Evolutionary conservation across 2,113 vertebrate genomes (phyloP).

Genomic region (Nycticebus coucang): DNA sequence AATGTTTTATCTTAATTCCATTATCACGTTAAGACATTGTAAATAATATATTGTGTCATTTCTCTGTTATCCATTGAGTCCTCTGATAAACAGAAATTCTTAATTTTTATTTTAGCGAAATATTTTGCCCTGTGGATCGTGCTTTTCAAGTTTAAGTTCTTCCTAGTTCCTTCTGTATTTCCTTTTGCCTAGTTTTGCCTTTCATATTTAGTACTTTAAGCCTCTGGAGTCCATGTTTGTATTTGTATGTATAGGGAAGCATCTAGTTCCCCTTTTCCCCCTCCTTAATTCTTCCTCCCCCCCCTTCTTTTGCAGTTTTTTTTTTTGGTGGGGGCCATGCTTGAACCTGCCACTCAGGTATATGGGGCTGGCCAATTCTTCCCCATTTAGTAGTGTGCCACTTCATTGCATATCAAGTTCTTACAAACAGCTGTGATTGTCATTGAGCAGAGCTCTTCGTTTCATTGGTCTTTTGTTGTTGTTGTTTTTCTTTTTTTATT

Average conservation of each 20-base stretch:
- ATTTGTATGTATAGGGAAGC: neutral
- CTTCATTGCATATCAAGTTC: neutral
- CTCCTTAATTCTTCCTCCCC: neutral
- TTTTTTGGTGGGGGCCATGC: no score
- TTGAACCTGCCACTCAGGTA: no score
- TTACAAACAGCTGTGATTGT: neutral
- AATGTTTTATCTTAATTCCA: neutral
- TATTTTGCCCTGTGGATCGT: neutral
- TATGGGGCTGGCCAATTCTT: no score
- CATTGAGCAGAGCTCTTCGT: neutral
- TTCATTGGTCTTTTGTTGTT: neutral
- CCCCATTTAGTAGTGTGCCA: neutral
- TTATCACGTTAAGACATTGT: neutral
- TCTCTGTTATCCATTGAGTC: neutral
- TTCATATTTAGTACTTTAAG: constrained; percentile 31
- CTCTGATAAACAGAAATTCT: constrained; percentile 4
- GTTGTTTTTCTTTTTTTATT: neutral
- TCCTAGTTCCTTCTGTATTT: constrained; percentile 7
- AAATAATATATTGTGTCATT: constrained; percentile 2
- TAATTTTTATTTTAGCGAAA: constrained; percentile 22
- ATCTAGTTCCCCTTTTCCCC: neutral
- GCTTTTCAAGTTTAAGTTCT: constrained; percentile 20
- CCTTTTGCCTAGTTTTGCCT: neutral
- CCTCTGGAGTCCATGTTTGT: neutral
- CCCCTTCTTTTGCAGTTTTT: neutral